Conservation (phyloP, 2,888 invertebrate genomes). For the Sesia apiformis region DNA sequence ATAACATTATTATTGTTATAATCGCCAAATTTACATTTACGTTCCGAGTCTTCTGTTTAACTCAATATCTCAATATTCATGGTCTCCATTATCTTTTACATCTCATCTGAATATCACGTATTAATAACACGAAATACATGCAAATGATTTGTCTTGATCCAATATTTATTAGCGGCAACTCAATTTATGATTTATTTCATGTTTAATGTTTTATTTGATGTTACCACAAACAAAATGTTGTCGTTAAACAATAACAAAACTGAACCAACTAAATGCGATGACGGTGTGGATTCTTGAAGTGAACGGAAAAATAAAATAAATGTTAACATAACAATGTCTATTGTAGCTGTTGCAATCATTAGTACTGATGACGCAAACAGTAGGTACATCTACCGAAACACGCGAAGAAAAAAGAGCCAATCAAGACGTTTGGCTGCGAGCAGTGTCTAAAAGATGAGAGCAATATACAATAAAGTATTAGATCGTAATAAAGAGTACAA, state of each 20-base stretch:
- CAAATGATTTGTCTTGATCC: neutral
- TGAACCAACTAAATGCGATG: conserved; percentile 67
- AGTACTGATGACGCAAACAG: conserved; percentile 71
- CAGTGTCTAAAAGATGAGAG: conserved; percentile 40
- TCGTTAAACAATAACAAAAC: conserved; percentile 11
- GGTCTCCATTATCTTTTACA: neutral
- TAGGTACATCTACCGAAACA: conserved; percentile 47
- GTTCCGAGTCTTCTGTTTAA: neutral
- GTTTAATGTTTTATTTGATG: neutral
- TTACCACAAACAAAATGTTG: neutral
- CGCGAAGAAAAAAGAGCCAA: conserved; percentile 59
- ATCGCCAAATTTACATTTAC: neutral
- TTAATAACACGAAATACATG: neutral
- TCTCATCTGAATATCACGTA: neutral
- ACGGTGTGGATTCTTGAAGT: conserved; percentile 49
- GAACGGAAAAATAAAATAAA: conserved; percentile 23
- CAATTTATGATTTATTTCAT: neutral
- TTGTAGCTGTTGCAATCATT: conserved; percentile 70
- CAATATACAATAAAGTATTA: conserved; percentile 51
- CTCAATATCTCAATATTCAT: neutral
- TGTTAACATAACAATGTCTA: conserved; percentile 60
- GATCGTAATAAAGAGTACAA: conserved; percentile 56
- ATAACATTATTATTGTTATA: neutral
- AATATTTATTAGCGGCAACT: neutral
- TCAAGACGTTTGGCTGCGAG: conserved; percentile 41